These are phyloP conservation scores for Tiliacea aurago DNA, from an alignment of 2,888 invertebrate genomes.

Conservation along the genomic window DNA sequence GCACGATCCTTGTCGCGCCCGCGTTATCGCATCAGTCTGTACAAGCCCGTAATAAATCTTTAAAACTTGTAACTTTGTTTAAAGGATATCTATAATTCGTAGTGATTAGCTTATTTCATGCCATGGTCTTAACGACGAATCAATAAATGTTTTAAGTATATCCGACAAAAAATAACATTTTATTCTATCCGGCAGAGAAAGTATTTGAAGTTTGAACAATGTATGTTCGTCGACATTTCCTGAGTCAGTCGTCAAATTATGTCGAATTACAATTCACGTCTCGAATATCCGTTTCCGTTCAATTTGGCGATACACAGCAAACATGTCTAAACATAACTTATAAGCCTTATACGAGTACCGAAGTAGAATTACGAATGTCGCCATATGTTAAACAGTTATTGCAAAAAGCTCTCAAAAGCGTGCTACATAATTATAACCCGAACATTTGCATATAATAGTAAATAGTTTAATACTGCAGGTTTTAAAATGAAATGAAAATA, in stretches of 20 bases:
- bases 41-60: too few relatives aligned
- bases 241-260: slow-evolving; percentile 54
- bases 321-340: slow-evolving; percentile 52
- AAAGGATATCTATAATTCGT: background rate
- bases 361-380: slow-evolving; percentile 31
- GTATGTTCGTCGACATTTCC: slow-evolving; percentile 53
- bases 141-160: background rate
- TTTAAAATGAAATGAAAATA: slow-evolving; percentile 3
- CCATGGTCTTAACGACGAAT: background rate
- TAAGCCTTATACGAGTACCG: slow-evolving; percentile 26
- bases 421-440: background rate
- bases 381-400: slow-evolving; percentile 38
- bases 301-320: slow-evolving; percentile 64
- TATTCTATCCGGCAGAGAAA: slow-evolving; percentile 46
- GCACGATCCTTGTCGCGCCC: too few relatives aligned
- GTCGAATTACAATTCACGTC: slow-evolving; percentile 72
- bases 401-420: slow-evolving; percentile 5
- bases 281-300: slow-evolving; percentile 76
- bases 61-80: background rate
- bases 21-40: too few relatives aligned
- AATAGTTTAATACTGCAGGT: background rate
- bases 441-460: too few relatives aligned
- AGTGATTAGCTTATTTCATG: background rate
- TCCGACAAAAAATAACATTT: slow-evolving; percentile 14
- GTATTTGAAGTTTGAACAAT: slow-evolving; percentile 43